phyloP scores from a whole-genome alignment of 2,888 invertebrate species.

The Horisme vitalbata region DNA sequence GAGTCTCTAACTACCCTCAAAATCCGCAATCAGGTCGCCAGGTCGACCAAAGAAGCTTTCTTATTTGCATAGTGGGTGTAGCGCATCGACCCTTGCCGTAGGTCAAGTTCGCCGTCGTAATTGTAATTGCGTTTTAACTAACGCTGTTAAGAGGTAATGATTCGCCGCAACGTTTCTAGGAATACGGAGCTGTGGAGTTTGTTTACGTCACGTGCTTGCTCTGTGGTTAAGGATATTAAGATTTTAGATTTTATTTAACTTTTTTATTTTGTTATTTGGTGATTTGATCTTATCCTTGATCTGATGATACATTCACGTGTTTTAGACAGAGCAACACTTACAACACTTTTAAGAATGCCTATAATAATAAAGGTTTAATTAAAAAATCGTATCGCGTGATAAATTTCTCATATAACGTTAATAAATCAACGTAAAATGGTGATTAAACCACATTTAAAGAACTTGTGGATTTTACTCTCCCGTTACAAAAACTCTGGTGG shows the following conservation, averaged over 20 bases:
- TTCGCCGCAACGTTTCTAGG: conserved; percentile 43
- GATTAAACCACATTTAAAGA: too few relatives aligned
- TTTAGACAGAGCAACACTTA: too few relatives aligned
- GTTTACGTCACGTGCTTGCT: conserved; percentile 26
- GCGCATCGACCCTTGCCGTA: conserved; percentile 69
- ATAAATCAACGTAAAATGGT: too few relatives aligned
- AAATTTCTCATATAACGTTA: too few relatives aligned
- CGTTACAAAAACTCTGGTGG: too few relatives aligned
- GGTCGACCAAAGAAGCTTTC: conserved; percentile 58
- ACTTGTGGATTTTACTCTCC: too few relatives aligned
- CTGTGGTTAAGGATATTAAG: conserved; percentile 2
- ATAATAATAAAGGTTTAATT: too few relatives aligned
- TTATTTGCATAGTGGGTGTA: conserved; percentile 74
- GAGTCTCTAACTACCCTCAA: neutral
- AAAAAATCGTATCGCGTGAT: too few relatives aligned
- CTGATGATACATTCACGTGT: too few relatives aligned
- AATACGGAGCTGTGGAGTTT: conserved; percentile 24
- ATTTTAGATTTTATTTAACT: neutral
- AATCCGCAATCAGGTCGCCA: conserved; percentile 26
- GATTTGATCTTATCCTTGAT: too few relatives aligned
- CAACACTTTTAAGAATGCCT: too few relatives aligned
- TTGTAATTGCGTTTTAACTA: conserved; percentile 75
- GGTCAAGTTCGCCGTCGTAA: conserved; percentile 76
- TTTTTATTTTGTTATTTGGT: neutral
- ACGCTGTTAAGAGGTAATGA: conserved; percentile 63